These are phyloP conservation scores for Eupithecia subumbrata DNA, from an alignment of 2,888 invertebrate species.

Conservation along the genomic window DNA sequence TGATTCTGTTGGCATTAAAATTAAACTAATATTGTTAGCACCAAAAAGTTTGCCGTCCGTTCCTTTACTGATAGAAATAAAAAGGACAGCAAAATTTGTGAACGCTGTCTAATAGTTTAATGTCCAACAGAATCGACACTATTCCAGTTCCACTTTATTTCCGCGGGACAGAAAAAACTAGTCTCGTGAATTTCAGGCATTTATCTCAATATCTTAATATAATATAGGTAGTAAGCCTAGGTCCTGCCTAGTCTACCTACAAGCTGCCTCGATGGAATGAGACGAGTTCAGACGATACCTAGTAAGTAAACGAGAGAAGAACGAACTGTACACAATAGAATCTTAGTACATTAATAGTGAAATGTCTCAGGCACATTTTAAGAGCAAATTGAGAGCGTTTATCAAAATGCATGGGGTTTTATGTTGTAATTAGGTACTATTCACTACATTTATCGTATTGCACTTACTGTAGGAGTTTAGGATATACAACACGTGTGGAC, in stretches of 20 bases:
- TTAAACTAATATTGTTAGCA: background rate
- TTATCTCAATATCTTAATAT: background rate
- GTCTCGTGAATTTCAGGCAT: background rate
- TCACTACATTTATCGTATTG: background rate
- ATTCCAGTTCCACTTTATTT: background rate
- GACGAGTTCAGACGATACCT: conserved; percentile 25
- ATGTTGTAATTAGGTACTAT: background rate
- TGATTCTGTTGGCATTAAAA: background rate
- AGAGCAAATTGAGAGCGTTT: conserved; percentile 30
- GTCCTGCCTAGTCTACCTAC: background rate
- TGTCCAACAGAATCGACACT: background rate
- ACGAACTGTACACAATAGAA: conserved; percentile 28
- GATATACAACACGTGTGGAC: background rate
- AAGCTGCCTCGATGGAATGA: conserved; percentile 32
- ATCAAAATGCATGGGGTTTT: conserved; percentile 10
- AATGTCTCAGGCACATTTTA: conserved; percentile 39
- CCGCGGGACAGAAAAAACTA: background rate
- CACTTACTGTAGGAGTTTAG: too few relatives aligned
- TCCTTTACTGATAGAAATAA: background rate
- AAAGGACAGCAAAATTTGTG: background rate
- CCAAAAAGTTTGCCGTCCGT: background rate
- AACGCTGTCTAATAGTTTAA: background rate
- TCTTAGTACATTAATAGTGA: conserved; percentile 21
- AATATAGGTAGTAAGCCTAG: background rate
- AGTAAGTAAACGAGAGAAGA: conserved; percentile 35